Evolutionary conservation across 2,797 vertebrate species (phyloP), one percentile per base, ranked within the genome.

Genomic region (Chaetodon trifasciatus): DNA sequence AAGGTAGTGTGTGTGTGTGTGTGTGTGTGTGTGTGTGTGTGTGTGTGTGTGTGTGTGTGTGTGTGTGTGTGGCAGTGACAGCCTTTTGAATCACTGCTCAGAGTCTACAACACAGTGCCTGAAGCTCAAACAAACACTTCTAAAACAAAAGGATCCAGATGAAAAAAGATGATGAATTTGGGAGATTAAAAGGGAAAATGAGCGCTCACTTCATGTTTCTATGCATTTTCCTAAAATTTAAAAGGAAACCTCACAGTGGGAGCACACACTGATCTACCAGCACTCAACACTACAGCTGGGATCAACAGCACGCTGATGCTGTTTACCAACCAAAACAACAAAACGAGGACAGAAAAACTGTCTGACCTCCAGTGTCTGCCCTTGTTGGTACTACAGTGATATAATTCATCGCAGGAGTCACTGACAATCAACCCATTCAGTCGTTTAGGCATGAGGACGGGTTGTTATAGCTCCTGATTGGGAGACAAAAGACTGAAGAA

Each of bases 1-100:
- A 55, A 69, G 49, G 32, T 62, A 79, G 47, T 42, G 1, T 24
- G 32, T 40, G 47, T 67, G 49, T 42, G 15, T 23, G 39, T 56
- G 19, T 64, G 70, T 5, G 53, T 19, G 47, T 53, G 47, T 53
- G 35, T 42, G 21, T n/a, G 28, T n/a, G 32, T 74, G 57, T 39
- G 47, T 42, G 1, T 24, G 47, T 53, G 47, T 67, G 49, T 42
- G 15, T 23, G 39, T 56, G 19, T 74, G 70, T 5, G 53, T 24
- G 32, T 53, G 47, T 53, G 35, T 42, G 21, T n/a, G 28, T n/a
- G 32, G 64, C 47, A 50, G 21, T 7, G 2, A n/a, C 17, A 49
- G 28, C 17, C 46, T 37, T 7, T 49, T 50, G 8, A 62, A 44
- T 24, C 23, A 19, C 24, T 21, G 32, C 37, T 13, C 28, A 0